Conservation (phyloP, 2,113 vertebrate genomes). For the Egretta garzetta region DNA sequence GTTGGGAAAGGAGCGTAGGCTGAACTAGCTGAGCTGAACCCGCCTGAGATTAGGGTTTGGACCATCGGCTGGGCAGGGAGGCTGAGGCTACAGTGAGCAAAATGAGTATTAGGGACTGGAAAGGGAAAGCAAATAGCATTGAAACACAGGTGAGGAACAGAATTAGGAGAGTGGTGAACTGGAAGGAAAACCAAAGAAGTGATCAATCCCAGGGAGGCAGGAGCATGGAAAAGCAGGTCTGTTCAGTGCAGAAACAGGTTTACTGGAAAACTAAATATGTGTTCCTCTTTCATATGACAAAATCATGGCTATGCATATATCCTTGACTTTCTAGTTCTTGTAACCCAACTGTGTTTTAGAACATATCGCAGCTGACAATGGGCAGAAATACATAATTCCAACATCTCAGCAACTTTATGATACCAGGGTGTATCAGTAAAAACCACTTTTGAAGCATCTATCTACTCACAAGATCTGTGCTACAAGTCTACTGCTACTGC, state of each 20-base stretch:
- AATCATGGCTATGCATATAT: not conserved
- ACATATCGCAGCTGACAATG: not conserved
- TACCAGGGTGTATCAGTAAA: not conserved
- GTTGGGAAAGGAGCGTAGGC: accelerated
- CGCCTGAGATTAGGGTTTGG: not conserved
- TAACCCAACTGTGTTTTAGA: not conserved
- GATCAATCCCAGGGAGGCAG: not conserved
- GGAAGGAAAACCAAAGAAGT: not conserved
- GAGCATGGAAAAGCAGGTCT: not conserved
- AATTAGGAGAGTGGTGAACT: not conserved
- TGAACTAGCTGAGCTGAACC: not conserved
- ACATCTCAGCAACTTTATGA: not conserved
- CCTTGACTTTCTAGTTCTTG: not conserved
- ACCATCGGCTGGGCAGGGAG: not conserved
- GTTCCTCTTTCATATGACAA: not conserved
- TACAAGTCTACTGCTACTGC: not conserved
- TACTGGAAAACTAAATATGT: not conserved
- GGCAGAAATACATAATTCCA: not conserved
- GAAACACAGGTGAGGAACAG: not conserved
- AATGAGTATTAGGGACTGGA: not conserved
- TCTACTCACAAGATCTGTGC: not conserved
- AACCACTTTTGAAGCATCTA: not conserved
- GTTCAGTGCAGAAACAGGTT: not conserved
- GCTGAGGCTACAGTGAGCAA: not conserved
- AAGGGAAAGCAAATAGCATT: not conserved